phyloP scores from a whole-genome alignment of 2,888 invertebrate species.

The Chelonus formosanus region DNA sequence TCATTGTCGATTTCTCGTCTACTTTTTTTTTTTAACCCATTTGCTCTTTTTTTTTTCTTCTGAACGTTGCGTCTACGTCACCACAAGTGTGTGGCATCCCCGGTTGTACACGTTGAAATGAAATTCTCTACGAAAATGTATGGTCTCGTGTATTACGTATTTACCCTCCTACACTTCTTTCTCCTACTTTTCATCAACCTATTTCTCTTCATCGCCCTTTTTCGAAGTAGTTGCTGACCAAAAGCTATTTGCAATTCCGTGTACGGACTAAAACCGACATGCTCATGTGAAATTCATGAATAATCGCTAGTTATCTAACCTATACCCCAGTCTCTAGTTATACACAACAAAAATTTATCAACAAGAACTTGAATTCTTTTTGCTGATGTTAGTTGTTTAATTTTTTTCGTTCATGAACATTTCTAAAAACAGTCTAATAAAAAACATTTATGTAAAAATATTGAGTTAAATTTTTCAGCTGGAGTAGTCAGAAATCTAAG shows the following conservation, averaged over 20 bases:
- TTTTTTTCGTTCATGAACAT: too few relatives aligned
- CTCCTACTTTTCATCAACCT: not conserved
- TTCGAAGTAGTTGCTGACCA: slow-evolving; percentile 7
- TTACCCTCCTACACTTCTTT: slow-evolving; percentile 2
- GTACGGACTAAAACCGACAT: slow-evolving; percentile 7
- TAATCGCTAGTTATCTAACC: slow-evolving; percentile 9
- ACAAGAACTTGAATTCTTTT: not conserved
- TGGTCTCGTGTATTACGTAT: not conserved
- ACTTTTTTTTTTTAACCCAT: slow-evolving; percentile 8
- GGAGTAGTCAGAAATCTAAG: too few relatives aligned
- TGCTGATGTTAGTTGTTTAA: too few relatives aligned
- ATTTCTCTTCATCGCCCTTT: slow-evolving; percentile 8
- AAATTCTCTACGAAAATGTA: slow-evolving; percentile 25
- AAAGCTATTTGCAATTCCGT: slow-evolving; percentile 20
- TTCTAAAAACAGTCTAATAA: too few relatives aligned
- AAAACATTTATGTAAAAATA: too few relatives aligned
- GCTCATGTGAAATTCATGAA: slow-evolving; percentile 25
- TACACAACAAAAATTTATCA: slow-evolving; percentile 2
- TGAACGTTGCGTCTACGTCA: not conserved
- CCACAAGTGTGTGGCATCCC: slow-evolving; percentile 16
- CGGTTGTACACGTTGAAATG: slow-evolving; percentile 15
- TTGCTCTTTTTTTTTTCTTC: not conserved
- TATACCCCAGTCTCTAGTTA: slow-evolving; percentile 3
- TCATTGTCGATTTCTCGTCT: slow-evolving; percentile 6
- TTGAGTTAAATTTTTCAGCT: too few relatives aligned